Evolutionary conservation across 2,113 vertebrate genomes (phyloP), one percentile per base, ranked within the genome.

Genomic region (Coturnix japonica): DNA sequence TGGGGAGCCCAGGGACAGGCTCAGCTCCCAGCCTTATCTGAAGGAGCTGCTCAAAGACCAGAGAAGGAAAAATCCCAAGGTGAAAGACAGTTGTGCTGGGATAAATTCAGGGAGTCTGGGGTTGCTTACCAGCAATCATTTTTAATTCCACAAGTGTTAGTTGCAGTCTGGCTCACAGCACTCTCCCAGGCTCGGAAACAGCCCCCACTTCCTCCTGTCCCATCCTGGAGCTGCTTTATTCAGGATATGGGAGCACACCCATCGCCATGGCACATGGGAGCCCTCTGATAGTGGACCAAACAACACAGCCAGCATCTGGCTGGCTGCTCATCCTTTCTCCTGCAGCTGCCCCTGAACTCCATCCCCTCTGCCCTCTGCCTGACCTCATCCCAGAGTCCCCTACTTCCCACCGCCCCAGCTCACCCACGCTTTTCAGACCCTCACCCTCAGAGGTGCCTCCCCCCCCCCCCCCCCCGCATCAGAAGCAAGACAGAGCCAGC

Each of bases 281-380:
- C 84, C 57, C 73, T 46, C 39, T 51, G 1, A 30, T 66, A 72
- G 44, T 6, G 9, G 21, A 49, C 79, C 13, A 6, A 67, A 61
- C 83, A 69, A 90, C 87, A 46, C 81, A 31, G 37, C 41, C 8
- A 56, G 90, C 92, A 85, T 93, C 95, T 96, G 95, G 33, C 41
- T 41, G 85, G 66, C 88, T 9, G 18, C 0, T 23, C 41, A 3
- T 53, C 89, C 87, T 94, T 90, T 91, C 86, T 90, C 41, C 84
- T 59, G 2, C 85, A 43, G 89, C 73, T 59, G 37, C 51, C 90
- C 79, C 88, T 78, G 88, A 88, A 81, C 82, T 78, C 89, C 2
- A 88, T 79, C 83, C 92, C 13, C 61, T 46, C 88, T 95, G 93
- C 93, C 92, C 92, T 95, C 92, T 11, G n/a, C 86, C 81, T 96